Base-by-base conservation (phyloP, 2,797 vertebrate species). In the Huso huso region DNA sequence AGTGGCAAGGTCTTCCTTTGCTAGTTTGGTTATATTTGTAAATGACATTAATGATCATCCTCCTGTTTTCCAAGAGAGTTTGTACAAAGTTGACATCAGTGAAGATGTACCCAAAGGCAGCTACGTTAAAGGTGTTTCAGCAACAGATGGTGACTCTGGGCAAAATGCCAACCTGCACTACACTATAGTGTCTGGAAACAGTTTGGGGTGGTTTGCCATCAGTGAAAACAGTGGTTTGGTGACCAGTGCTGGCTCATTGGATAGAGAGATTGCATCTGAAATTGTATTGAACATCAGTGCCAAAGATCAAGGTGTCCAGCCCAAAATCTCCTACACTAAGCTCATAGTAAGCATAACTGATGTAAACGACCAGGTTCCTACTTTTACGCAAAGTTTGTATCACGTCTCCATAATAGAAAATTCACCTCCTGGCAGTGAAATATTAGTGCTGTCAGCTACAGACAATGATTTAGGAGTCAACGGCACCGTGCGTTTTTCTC, bases 41-140 rank as follows among this genome's bases (percentile, higher is more conserved):
- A 99, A 98, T 7, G 97, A 99, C 80, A 95, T 99, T 74, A 98
- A 98, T 0, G 96, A 99, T 79, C 96, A 99, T 79, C 95, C 96
- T 0, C 97, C 96, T 0, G 89, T 97, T 73, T 99, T 99, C 8
- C 93, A 94, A 67, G 90, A 95, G 79, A 85, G 84, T 0, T 83
- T 93, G 77, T 98, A 98, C 83, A 81, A 85, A 68, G 96, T 96
- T 66, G 91, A 94, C 73, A 92, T 99, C 82, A 93, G 93, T 1
- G 97, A 99, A 79, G 95, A 96, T 68, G 87, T 93, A 66, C 96
- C 95, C 8, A 85, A 87, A 69, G 96, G 96, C 79, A 99, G 96
- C 76, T 99, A 97, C 1, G 92, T 99, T 80, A 91, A 91, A 80
- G 95, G 96, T 55, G 88, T 99, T 66, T 96, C 94, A 0, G 96